phyloP scores from a whole-genome alignment of 2,888 invertebrate species.

The Caradrina clavipalpis region DNA sequence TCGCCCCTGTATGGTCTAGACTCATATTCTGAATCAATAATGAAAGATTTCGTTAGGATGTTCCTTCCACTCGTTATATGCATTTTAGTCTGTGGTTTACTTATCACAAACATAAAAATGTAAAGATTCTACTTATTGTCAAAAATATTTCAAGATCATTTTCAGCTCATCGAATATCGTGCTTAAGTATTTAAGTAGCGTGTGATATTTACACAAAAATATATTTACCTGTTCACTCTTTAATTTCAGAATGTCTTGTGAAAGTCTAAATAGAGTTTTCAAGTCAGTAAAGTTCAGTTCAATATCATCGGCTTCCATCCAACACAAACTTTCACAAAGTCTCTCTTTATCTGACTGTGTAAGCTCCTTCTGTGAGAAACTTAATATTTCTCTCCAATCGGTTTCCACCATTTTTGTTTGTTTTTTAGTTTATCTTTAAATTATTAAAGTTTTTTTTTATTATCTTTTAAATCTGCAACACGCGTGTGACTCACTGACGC shows the following conservation, averaged over 20 bases:
- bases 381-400: slow-evolving; percentile 91
- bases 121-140: too few species aligned
- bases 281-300: slow-evolving; percentile 90
- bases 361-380: slow-evolving; percentile 89
- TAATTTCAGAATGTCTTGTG: slow-evolving; percentile 93
- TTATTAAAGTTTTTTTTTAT: slow-evolving; percentile 8
- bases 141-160: background rate
- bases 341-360: slow-evolving; percentile 92
- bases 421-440: slow-evolving; percentile 36
- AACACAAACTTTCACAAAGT: slow-evolving; percentile 91
- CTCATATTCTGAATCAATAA: too few species aligned
- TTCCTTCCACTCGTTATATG: too few species aligned
- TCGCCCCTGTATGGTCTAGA: too few species aligned
- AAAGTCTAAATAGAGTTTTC: slow-evolving; percentile 90
- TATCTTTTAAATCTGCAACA: slow-evolving; percentile 16
- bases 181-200: background rate
- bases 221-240: slow-evolving; percentile 92
- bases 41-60: too few species aligned
- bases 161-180: background rate
- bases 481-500: slow-evolving; percentile 37
- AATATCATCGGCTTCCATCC: slow-evolving; percentile 91
- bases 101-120: too few species aligned
- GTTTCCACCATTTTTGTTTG: slow-evolving; percentile 84
- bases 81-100: too few species aligned
- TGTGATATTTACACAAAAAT: background rate